A percentile compares a stretch with the other conserved stretches of the same genome.
Evolutionary conservation across 2,888 invertebrate genomes (phyloP).

Genomic region (Isotomurus palustris): DNA sequence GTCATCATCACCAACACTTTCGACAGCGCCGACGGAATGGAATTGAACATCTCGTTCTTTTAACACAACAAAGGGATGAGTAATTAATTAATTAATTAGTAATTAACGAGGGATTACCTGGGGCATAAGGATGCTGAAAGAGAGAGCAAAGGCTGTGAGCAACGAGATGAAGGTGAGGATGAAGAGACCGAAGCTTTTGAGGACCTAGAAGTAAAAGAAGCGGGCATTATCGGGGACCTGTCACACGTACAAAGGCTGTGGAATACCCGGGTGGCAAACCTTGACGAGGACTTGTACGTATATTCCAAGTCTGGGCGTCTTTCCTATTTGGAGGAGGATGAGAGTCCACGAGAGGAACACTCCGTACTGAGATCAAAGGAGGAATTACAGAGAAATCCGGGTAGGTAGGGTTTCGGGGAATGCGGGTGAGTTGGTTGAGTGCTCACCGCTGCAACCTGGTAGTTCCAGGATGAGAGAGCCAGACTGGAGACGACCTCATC

Average conservation of each 20-base stretch:
- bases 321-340: conserved; percentile 33
- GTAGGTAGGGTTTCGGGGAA: not conserved
- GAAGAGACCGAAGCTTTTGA: conserved; percentile 30
- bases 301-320: conserved; percentile 26
- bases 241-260: not conserved
- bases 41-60: conserved; percentile 31
- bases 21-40: conserved; percentile 32
- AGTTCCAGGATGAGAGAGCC: conserved; percentile 29
- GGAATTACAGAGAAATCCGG: not conserved
- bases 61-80: conserved; percentile 1
- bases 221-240: not conserved
- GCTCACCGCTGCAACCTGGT: conserved; percentile 32
- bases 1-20: conserved; percentile 41
- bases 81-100: no score
- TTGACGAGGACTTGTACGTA: conserved; percentile 33
- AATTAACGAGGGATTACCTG: conserved; percentile 19
- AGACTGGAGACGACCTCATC: not conserved
- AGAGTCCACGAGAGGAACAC: conserved; percentile 34
- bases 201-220: conserved; percentile 20
- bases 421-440: not conserved
- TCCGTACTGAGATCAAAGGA: conserved; percentile 21
- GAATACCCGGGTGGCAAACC: conserved; percentile 7
- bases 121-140: conserved; percentile 37
- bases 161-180: conserved; percentile 34
- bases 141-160: conserved; percentile 28